Base-by-base conservation (phyloP, 1,140 invertebrate genomes). In the Metopolophium dirhodum region DNA sequence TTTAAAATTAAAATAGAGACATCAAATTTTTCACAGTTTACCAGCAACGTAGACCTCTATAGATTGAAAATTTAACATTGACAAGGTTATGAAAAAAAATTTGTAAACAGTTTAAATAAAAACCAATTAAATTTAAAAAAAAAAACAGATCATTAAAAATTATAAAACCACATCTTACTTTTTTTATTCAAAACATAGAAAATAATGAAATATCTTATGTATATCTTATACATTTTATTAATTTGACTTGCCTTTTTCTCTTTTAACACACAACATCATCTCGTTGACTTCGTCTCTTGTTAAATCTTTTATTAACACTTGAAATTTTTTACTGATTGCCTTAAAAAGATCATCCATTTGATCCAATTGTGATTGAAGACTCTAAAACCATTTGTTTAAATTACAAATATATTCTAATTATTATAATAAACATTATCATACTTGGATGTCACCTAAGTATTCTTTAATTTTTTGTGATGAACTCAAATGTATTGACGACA, bases 261-360 rank as follows among this genome's bases (percentile, higher is more conserved):
- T 97, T 95, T 99, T 99, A 47, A 99, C 95, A 4, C 97, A 97
- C 77, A 97, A 96, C 97, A 99, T 98, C 96, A 99, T 98, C 89
- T 96, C 96, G 94, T 98, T 98, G 7, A 99, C 98, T 94, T 98
- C 98, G 68, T 99, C 98, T 41, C 98, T 96, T 0, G 97, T 97
- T n/a, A 99, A 95, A 95, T 99, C 98, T 94, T 97, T 98, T 35
- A 99, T 98, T 2, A 99, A 96, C 14, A 96, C 96, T 95, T 99
- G 99, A 95, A 99, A 99, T 89, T 97, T 98, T 95, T 98, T 98
- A 94, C 97, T 98, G 61, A 98, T 97, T 88, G 96, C 97, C 95
- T 99, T 99, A 95, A 99, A 99, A 1, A 98, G 95, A 94, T 98
- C 97, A 95, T 99, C 98, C 94, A 98, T 97, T 86, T 97, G 96